Evolutionary conservation across 1,140 invertebrate genomes (phyloP), one percentile per base, ranked within the genome.

Genomic region (Pogonomyrmex barbatus): DNA sequence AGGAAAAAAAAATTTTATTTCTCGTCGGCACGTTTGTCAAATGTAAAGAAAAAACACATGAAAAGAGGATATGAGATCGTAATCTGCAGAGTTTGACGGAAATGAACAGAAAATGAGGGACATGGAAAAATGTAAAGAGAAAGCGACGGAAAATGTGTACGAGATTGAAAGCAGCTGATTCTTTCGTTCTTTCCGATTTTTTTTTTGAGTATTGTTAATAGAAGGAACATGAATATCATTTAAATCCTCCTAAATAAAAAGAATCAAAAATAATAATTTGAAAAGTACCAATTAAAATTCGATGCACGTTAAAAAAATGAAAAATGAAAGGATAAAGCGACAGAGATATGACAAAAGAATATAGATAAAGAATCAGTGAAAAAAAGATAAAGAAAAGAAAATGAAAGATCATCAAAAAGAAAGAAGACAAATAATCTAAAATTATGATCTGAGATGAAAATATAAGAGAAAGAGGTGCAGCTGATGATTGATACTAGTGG

Each of bases 401-500:
- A 50, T 3, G 39, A 14, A 60, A 71, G 10, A 47, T 4, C 45
- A 17, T 0, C 30, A 82, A 56, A 39, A 82, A 62, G 33, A 60
- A 54, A 30, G n/a, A 10, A 75, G 39, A 83, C n/a, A 60, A 73
- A 75, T n/a, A 12, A 58, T 9, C 79, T 4, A 6, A 83, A 73
- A 83, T 60, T 83, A 50, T 45, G 39, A 39, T 73, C n/a, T 8
- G 6, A 60, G 17, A 17, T 62, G 42, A 50, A 60, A 60, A 83
- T 83, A 73, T 42, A n/a, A 71, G 24, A 58, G 24, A 58, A 45
- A 14, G 10, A 33, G 12, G 17, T 60, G 9, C 17, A 62, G 58
- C 30, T 73, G 17, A 17, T 47, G 65, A 83, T 83, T 83, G 42
- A 83, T 83, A 75, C 8, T 39, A 30, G 42, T 73, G 33, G 8